A percentile compares a stretch with the other conserved stretches of the same genome.
Evolutionary conservation across 2,888 invertebrate genomes (phyloP).

Genomic region (Ophioninae sp.): DNA sequence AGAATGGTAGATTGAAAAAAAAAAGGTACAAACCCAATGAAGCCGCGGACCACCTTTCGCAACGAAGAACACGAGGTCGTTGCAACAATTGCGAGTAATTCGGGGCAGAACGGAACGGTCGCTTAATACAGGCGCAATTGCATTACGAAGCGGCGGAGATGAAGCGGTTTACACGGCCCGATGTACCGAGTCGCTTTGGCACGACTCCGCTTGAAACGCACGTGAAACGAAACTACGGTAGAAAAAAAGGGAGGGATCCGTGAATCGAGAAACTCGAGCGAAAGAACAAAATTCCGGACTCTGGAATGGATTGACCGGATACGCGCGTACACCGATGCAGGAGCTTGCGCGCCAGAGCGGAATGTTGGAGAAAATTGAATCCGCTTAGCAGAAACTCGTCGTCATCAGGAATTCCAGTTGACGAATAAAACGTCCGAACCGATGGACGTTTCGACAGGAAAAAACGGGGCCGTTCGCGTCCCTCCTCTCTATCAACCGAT

Average conservation of each 20-base stretch:
- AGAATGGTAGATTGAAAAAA: no score
- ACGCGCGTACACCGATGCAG: neutral
- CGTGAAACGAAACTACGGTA: neutral
- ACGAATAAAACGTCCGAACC: neutral
- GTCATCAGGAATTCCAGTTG: neutral
- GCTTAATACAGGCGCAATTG: conserved; percentile 1
- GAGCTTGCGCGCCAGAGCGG: neutral
- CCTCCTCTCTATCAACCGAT: neutral
- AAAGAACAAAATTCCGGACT: conserved; percentile 34
- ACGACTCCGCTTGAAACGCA: no score
- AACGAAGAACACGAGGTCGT: neutral
- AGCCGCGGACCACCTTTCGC: neutral
- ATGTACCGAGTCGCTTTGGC: no score
- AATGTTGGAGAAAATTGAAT: conserved; percentile 48
- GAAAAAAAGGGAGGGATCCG: conserved; percentile 11
- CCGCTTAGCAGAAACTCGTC: conserved; percentile 52
- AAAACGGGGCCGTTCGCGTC: neutral
- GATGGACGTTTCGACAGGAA: neutral
- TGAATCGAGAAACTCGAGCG: neutral
- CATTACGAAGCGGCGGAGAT: conserved; percentile 42
- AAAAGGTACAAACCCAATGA: no score
- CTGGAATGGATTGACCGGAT: conserved; percentile 1
- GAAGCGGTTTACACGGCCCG: conserved; percentile 54
- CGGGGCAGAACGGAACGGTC: neutral
- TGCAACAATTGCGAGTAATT: neutral